Evolutionary conservation across 2,797 vertebrate species (phyloP).

Genomic region (Gadopsis bispinosus): DNA sequence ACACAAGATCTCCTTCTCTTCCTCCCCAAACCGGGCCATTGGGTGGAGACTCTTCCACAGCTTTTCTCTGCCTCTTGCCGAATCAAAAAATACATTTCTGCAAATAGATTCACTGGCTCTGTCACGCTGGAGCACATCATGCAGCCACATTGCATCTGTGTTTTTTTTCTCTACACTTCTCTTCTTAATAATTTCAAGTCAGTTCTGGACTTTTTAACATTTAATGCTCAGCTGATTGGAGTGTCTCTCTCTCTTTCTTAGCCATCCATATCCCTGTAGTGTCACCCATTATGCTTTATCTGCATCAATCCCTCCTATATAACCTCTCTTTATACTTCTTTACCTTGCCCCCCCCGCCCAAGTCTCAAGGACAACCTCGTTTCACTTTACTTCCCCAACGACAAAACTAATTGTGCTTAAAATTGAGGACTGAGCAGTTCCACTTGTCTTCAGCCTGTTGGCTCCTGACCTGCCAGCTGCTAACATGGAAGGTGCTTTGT

Average conservation of each 20-base stretch:
- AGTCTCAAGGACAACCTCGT: constrained; percentile 22
- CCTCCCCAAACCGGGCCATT: not conserved
- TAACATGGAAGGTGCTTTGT: constrained; percentile 14
- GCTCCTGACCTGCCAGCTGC: constrained; percentile 36
- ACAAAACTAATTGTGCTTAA: constrained; percentile 60
- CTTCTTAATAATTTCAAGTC: constrained; percentile 1
- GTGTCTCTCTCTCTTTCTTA: constrained; percentile 21
- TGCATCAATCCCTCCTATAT: constrained; percentile 5
- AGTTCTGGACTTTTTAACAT: constrained; percentile 44
- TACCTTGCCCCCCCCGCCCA: not conserved
- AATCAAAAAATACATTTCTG: constrained; percentile 37
- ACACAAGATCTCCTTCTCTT: not conserved
- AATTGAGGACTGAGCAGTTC: constrained; percentile 42
- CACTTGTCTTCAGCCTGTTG: constrained; percentile 31
- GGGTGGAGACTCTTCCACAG: constrained; percentile 46
- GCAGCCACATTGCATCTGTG: not conserved
- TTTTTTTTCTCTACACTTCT: constrained; percentile 29
- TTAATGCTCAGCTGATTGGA: constrained; percentile 45
- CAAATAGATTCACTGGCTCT: constrained; percentile 40
- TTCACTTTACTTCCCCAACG: constrained; percentile 20
- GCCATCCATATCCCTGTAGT: constrained; percentile 16
- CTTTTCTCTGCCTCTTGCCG: constrained; percentile 36
- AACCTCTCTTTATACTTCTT: not conserved
- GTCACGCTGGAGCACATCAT: constrained; percentile 42
- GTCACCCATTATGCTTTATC: constrained; percentile 6